Evolutionary conservation across 2,797 vertebrate genomes (phyloP).

Genomic region (Alca torda): DNA sequence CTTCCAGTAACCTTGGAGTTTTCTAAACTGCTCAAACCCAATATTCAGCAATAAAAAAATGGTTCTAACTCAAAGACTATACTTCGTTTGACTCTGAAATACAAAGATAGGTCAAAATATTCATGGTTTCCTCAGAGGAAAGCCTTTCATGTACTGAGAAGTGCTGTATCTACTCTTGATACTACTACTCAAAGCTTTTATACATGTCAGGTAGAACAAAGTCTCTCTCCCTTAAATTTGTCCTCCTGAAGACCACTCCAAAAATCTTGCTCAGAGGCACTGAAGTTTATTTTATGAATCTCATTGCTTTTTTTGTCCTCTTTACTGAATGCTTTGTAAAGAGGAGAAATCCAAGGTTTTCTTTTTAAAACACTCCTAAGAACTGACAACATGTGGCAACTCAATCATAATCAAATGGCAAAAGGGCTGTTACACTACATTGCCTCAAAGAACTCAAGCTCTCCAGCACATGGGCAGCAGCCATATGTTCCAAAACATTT

Average conservation of each 20-base stretch:
- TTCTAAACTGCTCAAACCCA: not conserved
- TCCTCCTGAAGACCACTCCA: not conserved
- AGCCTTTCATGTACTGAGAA: not conserved
- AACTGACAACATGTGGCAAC: not conserved
- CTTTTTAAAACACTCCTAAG: not conserved
- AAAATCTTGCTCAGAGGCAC: not conserved
- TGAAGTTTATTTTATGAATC: not conserved
- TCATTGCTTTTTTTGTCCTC: not conserved
- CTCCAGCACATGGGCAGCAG: not conserved
- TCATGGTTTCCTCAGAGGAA: not conserved
- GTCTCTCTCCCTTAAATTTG: not conserved
- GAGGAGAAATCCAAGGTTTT: not conserved
- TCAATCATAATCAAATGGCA: not conserved
- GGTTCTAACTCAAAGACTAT: not conserved
- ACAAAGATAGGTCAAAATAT: not conserved
- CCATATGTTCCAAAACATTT: not conserved
- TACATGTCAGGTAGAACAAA: not conserved
- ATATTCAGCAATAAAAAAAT: not conserved
- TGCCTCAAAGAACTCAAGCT: not conserved
- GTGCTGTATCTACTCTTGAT: not conserved
- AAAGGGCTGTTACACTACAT: not conserved
- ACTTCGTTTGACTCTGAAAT: not conserved
- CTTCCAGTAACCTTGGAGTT: not conserved
- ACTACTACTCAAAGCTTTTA: not conserved
- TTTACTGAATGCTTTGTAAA: not conserved